Conservation (phyloP, 2,888 invertebrate genomes). For the Eilema depressum region DNA sequence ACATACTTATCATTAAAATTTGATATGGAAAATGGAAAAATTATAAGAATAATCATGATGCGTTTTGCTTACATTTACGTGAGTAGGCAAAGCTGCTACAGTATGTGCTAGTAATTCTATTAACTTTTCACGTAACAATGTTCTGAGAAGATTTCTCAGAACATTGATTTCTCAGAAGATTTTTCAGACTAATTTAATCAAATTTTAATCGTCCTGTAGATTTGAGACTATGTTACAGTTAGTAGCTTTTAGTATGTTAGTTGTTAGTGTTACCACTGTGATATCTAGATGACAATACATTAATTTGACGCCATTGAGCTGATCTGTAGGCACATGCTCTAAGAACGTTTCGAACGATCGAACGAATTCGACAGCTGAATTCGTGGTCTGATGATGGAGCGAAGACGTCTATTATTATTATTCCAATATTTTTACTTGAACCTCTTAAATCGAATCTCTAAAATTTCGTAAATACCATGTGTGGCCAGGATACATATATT, state of each 20-base stretch:
- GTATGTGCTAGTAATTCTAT: no score
- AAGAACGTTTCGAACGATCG: no score
- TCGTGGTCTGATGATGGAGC: no score
- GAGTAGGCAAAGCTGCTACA: background rate
- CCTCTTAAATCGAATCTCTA: background rate
- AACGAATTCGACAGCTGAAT: no score
- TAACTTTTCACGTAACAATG: background rate
- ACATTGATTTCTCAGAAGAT: background rate
- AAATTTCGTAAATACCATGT: background rate
- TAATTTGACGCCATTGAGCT: background rate
- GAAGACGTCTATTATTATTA: background rate
- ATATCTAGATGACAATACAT: background rate
- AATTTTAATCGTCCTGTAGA: background rate
- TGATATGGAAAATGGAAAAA: background rate
- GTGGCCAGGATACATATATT: constrained; percentile 7
- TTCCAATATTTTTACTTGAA: background rate
- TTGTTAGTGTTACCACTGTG: no score
- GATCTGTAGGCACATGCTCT: no score
- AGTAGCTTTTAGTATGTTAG: no score
- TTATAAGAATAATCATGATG: background rate
- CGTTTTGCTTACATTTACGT: background rate
- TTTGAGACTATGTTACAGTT: background rate
- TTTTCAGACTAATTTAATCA: background rate
- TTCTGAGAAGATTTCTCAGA: background rate
- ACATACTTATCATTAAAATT: no score